Percentiles rank a stretch among this genome's conserved stretches.
Evolutionary conservation across 2,113 vertebrate species (phyloP).

Genomic region (Xyliphius kryptos): DNA sequence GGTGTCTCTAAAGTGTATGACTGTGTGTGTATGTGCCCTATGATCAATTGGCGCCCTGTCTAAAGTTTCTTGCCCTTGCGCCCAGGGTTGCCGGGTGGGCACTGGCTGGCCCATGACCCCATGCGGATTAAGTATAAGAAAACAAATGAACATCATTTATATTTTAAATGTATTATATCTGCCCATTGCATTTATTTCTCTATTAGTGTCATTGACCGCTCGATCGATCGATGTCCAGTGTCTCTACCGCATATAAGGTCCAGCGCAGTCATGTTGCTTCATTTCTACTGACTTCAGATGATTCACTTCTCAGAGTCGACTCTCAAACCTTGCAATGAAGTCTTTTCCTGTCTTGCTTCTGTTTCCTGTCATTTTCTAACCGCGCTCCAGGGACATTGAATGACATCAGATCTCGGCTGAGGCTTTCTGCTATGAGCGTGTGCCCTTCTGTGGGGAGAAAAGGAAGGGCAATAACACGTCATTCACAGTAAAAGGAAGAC

Average conservation of each 20-base stretch:
- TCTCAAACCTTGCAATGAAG: conserved; percentile 8
- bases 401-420: conserved; percentile 4
- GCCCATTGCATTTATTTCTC: not conserved
- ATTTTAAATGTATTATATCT: not conserved
- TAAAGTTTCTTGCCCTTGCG: too few species aligned
- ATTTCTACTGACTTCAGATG: conserved; percentile 5
- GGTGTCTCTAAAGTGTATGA: too few species aligned
- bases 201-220: not conserved
- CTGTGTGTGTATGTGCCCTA: too few species aligned
- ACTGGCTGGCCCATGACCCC: too few species aligned
- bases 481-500: too few species aligned
- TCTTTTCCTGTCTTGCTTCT: conserved; percentile 18
- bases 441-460: too few species aligned
- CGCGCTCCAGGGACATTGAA: not conserved
- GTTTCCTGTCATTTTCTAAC: conserved; percentile 22
- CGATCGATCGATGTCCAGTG: not conserved
- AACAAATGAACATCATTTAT: too few species aligned
- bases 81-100: too few species aligned
- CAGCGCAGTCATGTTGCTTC: not conserved
- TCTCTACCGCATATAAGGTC: not conserved
- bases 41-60: too few species aligned
- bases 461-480: too few species aligned
- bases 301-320: not conserved
- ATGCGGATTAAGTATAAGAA: too few species aligned
- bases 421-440: too few species aligned